These are phyloP conservation scores for Ophioninae sp. DNA, from an alignment of 2,888 invertebrate species.

Conservation along the genomic window DNA sequence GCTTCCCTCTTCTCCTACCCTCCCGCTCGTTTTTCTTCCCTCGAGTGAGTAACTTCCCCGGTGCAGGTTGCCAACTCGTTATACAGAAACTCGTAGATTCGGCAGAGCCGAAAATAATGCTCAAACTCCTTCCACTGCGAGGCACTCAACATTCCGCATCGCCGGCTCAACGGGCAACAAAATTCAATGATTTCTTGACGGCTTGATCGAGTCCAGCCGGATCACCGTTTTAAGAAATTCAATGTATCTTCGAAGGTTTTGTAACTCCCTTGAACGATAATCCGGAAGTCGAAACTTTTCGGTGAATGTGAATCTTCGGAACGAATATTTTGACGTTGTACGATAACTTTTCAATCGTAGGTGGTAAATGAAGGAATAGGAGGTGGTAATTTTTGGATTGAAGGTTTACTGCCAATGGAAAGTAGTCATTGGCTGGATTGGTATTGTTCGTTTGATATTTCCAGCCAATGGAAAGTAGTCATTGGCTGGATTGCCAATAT, in stretches of 20 bases:
- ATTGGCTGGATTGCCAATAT: too few species aligned
- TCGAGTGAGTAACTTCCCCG: conserved; percentile 61
- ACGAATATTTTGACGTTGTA: too few species aligned
- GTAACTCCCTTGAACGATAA: not conserved
- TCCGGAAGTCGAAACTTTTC: too few species aligned
- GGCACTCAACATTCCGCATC: conserved; percentile 14
- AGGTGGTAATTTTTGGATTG: too few species aligned
- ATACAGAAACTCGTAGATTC: conserved; percentile 62
- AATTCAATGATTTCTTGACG: conserved; percentile 48
- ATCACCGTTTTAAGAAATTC: conserved; percentile 43
- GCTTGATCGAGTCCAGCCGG: not conserved
- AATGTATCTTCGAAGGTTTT: not conserved
- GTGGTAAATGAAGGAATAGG: too few species aligned
- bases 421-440: too few species aligned
- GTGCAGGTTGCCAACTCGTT: conserved; percentile 64
- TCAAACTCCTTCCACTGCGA: conserved; percentile 46
- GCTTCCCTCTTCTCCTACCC: conserved; percentile 53
- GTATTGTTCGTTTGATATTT: too few species aligned
- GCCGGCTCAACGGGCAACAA: conserved; percentile 22
- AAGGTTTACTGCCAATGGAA: too few species aligned
- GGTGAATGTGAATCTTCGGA: too few species aligned
- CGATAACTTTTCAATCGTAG: too few species aligned
- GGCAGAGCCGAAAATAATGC: conserved; percentile 64
- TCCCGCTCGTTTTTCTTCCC: conserved; percentile 59
- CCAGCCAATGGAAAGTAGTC: too few species aligned